Conservation (phyloP, 2,113 vertebrate species). For the Semicossyphus pulcher region DNA sequence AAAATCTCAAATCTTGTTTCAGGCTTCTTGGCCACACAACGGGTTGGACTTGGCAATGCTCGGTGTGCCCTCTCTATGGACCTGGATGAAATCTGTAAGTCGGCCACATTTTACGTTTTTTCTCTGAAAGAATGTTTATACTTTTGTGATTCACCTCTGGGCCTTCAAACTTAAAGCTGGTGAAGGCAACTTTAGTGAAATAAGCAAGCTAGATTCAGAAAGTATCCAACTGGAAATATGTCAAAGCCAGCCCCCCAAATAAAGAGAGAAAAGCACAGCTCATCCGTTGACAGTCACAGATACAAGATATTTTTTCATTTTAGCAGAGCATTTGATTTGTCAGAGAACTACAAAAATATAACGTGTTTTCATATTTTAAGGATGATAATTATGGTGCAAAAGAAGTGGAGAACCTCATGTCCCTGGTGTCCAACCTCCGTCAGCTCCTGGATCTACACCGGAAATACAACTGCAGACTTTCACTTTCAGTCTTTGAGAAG, state of each 20-base stretch:
- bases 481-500: slow-evolving; percentile 94
- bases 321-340: too few relatives aligned
- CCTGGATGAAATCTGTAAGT: slow-evolving; percentile 87
- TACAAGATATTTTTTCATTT: too few relatives aligned
- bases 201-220: too few relatives aligned
- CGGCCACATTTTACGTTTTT: not conserved
- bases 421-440: slow-evolving; percentile 86
- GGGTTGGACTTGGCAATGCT: slow-evolving; percentile 91
- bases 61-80: slow-evolving; percentile 84
- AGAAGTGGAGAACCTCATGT: slow-evolving; percentile 86
- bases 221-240: too few relatives aligned
- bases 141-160: not conserved
- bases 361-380: slow-evolving; percentile 65
- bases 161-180: not conserved
- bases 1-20: slow-evolving; percentile 9
- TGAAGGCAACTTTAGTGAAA: not conserved
- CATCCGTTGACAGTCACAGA: too few relatives aligned
- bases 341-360: too few relatives aligned
- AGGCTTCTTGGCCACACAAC: slow-evolving; percentile 96
- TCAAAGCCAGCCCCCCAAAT: not conserved
- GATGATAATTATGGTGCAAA: slow-evolving; percentile 82
- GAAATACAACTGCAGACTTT: slow-evolving; percentile 91
- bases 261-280: too few relatives aligned
- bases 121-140: not conserved
- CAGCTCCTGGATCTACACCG: slow-evolving; percentile 88